Evolutionary conservation across 2,888 invertebrate species (phyloP), one percentile per base, ranked within the genome.

Genomic region (Heteromyza rotundicornis): DNA sequence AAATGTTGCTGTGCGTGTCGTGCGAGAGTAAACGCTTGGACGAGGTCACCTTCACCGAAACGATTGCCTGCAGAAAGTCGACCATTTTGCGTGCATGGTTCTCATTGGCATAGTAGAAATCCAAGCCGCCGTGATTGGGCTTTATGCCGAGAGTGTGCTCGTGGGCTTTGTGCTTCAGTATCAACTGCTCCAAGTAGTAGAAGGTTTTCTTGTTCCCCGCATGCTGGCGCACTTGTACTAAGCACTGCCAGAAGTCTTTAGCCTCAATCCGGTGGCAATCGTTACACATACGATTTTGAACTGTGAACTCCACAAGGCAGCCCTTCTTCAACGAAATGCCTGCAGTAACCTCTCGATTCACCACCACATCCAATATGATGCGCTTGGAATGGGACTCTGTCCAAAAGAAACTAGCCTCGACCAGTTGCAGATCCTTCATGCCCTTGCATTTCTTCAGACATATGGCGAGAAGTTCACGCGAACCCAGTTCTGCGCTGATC

Each of bases 361-460:
- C 92, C 1, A 96, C 96, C 60, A 99, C 83, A 84, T 96, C 95
- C 65, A 96, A 92, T 86, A 98, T 98, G 57, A 99, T 90, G 68
- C 99, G 88, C 83, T 95, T 97, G 1, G 98, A 99, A 86, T 99
- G 99, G 36, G 98, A 96, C 80, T 99, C 99, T 10, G 99, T 99
- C 98, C 98, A 99, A 2, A 97, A 89, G 85, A 99, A 99, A 1
- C 92, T 91, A 44, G 99, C 99, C 86, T 99, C 98, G 59, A 97
- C 87, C 16, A 99, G 85, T 77, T 96, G 94, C 0, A 98, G 93
- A 78, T 92, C 89, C 75, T 89, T 92, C 7, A 98, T 84, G 0
- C 95, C 95, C 82, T 93, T 98, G 22, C 99, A 83, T 78, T 92
- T 94, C 80, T 97, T 96, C 57, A 99, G 85, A 74, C 99, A 99